Conservation (phyloP, 1,140 invertebrate species). For the Druon quercuslanigerum region DNA sequence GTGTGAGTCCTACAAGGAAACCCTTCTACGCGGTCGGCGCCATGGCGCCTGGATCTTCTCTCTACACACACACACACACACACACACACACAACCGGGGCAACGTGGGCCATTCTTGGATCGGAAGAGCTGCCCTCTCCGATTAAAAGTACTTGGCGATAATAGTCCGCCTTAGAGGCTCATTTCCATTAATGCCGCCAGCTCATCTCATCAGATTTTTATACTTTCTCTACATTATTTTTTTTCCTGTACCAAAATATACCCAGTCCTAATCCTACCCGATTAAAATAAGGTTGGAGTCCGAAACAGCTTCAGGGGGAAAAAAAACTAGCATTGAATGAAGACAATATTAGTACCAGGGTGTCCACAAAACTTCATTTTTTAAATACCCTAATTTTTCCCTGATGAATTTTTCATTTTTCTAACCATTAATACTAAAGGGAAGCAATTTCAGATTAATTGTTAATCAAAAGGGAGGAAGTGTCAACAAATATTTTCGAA, state of each 20-base stretch:
- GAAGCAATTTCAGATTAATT: too few species aligned
- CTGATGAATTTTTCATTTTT: too few species aligned
- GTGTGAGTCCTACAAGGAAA: constrained; percentile 73
- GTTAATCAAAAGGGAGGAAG: too few species aligned
- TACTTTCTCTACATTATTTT: too few species aligned
- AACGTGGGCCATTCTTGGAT: constrained; percentile 34
- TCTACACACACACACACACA: too few species aligned
- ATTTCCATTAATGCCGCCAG: constrained; percentile 45
- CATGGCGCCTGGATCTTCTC: constrained; percentile 70
- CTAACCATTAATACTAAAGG: too few species aligned
- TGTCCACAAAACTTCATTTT: too few species aligned
- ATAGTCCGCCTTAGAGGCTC: neutral
- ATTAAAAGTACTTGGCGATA: neutral
- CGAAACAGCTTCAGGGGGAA: neutral
- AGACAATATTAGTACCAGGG: too few species aligned
- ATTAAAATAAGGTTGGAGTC: neutral
- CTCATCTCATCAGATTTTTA: constrained; percentile 24
- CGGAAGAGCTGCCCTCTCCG: constrained; percentile 36
- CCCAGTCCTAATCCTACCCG: neutral
- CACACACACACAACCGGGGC: constrained; percentile 25
- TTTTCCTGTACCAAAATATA: too few species aligned
- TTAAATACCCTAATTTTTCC: too few species aligned
- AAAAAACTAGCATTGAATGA: neutral
- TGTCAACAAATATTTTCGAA: too few species aligned
- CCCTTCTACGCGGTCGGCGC: constrained; percentile 75